Conservation (phyloP, 2,113 vertebrate genomes). For the Serilophus lunatus region DNA sequence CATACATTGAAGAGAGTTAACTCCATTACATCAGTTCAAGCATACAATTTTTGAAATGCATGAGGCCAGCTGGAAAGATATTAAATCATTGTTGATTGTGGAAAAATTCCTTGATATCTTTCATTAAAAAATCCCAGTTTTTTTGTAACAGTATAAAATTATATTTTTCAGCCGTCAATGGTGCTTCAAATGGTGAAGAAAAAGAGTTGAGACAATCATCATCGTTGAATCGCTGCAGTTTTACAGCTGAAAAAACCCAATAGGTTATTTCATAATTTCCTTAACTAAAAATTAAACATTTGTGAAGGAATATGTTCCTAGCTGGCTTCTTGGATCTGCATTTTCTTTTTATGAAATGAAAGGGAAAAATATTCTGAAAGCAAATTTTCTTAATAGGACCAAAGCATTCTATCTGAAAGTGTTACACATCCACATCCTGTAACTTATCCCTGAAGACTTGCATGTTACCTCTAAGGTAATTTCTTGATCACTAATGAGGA, state of each 20-base stretch:
- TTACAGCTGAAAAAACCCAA: not conserved
- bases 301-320: not conserved
- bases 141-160: not conserved
- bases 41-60: not conserved
- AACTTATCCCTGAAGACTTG: not conserved
- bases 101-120: not conserved
- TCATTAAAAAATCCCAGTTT: not conserved
- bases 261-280: not conserved
- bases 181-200: not conserved
- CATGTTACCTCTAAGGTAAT: not conserved
- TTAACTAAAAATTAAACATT: not conserved
- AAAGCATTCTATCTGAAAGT: not conserved
- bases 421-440: not conserved
- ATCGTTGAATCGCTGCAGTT: not conserved
- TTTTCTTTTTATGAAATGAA: not conserved
- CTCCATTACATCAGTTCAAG: not conserved
- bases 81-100: not conserved
- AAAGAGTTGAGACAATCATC: not conserved
- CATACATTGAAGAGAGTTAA: not conserved
- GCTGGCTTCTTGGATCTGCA: not conserved
- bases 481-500: not conserved
- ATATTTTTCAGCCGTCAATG: constrained; percentile 17
- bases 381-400: not conserved
- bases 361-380: not conserved
- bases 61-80: not conserved